Conservation (phyloP, 2,888 invertebrate genomes). For the Ametastegia equiseti region DNA sequence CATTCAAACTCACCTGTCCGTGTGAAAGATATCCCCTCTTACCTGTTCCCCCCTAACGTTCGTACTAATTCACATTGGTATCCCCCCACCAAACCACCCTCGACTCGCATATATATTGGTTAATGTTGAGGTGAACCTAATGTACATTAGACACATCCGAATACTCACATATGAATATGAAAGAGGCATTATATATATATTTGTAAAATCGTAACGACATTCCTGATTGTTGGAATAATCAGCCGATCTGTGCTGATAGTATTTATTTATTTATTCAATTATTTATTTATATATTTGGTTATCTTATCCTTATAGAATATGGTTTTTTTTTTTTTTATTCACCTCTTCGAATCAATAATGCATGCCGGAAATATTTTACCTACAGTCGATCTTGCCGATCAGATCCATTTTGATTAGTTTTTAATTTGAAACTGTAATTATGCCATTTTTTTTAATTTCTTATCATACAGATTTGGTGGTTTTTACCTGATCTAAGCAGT, state of each 20-base stretch:
- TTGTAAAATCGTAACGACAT: neutral
- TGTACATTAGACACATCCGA: too few relatives aligned
- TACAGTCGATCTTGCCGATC: too few relatives aligned
- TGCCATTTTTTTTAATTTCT: neutral
- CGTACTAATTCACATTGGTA: neutral
- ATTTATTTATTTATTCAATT: too few relatives aligned
- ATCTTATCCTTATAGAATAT: too few relatives aligned
- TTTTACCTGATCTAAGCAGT: neutral
- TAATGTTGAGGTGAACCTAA: neutral
- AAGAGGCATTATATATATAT: too few relatives aligned
- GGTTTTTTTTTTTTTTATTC: neutral
- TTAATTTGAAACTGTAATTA: neutral
- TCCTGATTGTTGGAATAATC: neutral
- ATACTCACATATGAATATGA: too few relatives aligned
- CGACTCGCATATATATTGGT: neutral
- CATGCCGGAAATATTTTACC: neutral
- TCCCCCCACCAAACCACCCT: neutral
- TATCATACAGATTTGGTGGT: neutral
- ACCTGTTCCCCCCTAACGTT: neutral
- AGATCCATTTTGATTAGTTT: neutral
- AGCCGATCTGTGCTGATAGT: neutral
- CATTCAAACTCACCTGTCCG: constrained; percentile 25
- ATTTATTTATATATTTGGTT: too few relatives aligned
- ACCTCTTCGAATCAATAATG: neutral
- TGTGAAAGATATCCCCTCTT: neutral